Base-by-base conservation (phyloP, 1,140 invertebrate genomes). In the Drosophila arizonae region DNA sequence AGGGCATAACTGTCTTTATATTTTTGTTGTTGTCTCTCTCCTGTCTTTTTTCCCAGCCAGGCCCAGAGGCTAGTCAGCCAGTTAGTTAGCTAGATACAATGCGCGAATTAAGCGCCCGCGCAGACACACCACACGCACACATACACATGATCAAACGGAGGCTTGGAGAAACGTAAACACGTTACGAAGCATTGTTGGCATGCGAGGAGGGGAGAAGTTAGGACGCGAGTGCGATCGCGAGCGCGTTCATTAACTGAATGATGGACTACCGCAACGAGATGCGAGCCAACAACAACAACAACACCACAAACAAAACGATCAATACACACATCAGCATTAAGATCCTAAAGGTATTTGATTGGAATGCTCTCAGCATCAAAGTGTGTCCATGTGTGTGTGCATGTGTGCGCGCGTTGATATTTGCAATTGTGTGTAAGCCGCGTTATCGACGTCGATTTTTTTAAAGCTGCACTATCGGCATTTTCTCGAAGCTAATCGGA, bases 81-180 rank as follows among this genome's bases (percentile, higher is more conserved):
- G 72, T 48, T 54, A 68, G 64, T 65, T 81, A 77, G 79, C 79
- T 81, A 81, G 79, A 73, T 77, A 65, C 70, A 65, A 61, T 73
- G 70, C 78, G 79, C 78, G 79, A 81, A 81, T 77, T 81, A 77
- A 77, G 56, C 74, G 70, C 67, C 39, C 78, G 51, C 80, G 43
- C 48, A 77, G 21, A 51, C 8, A 36, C 21, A 48, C 45, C 8
- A 36, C 30, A 50, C 10, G 43, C 48, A 51, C 11, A 10, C 10
- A 64, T 8, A 30, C 45, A 50, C 41, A 56, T 13, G 62, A 36
- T 46, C 58, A 66, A 41, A 60, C 45, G 9, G 33, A 62, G 72
- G 68, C 80, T 84, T 84, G 79, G 79, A 74, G 67, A 81, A 74
- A 81, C 78, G 77, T 81, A 81, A 81, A 81, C 78, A 81, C 78